phyloP scores from a whole-genome alignment of 2,888 invertebrate genomes.

The Acrobasis suavella region DNA sequence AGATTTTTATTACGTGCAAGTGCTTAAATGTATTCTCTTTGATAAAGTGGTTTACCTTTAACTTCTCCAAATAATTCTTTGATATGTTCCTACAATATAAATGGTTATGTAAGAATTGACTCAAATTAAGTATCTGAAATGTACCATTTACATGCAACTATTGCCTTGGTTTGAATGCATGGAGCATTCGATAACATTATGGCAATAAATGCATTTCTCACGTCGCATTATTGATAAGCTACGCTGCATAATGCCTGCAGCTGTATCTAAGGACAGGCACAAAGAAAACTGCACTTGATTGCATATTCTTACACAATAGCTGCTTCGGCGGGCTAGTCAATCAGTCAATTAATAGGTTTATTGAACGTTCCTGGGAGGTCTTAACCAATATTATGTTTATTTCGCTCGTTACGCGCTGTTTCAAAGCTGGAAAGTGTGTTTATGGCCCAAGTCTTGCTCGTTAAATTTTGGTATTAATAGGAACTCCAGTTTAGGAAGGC shows the following conservation, averaged over 20 bases:
- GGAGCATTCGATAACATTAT: too few relatives aligned
- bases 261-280: slow-evolving; percentile 21
- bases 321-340: slow-evolving; percentile 25
- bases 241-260: neutral
- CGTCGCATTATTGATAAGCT: neutral
- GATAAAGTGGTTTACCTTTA: too few relatives aligned
- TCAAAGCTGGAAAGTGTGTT: slow-evolving; percentile 39
- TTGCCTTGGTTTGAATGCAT: too few relatives aligned
- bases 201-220: neutral
- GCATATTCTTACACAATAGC: slow-evolving; percentile 26
- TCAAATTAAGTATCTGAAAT: too few relatives aligned
- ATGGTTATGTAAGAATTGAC: too few relatives aligned
- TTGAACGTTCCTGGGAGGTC: slow-evolving; percentile 45
- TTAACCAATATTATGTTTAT: slow-evolving; percentile 44
- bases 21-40: too few relatives aligned
- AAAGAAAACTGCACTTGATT: slow-evolving; percentile 26
- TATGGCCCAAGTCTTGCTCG: slow-evolving; percentile 37
- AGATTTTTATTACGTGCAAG: too few relatives aligned
- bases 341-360: slow-evolving; percentile 35
- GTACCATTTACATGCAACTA: too few relatives aligned
- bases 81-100: too few relatives aligned
- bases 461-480: slow-evolving; percentile 33
- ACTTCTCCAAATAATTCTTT: too few relatives aligned
- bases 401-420: slow-evolving; percentile 34
- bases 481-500: slow-evolving; percentile 22